Evolutionary conservation across 2,797 vertebrate species (phyloP).

Genomic region (Manis javanica): DNA sequence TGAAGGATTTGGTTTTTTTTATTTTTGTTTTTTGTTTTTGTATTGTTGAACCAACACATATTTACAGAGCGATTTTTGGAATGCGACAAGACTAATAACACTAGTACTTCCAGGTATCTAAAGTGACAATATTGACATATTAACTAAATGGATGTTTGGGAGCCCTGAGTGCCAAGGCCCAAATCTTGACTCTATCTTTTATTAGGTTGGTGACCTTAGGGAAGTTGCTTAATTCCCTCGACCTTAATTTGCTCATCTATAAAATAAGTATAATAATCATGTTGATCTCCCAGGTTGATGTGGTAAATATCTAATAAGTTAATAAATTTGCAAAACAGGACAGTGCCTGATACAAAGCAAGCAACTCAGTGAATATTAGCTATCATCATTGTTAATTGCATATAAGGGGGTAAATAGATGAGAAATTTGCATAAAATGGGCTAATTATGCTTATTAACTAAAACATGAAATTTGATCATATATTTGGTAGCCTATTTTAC

Average conservation of each 20-base stretch:
- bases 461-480: background rate
- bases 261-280: background rate
- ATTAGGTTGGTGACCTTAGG: background rate
- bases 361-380: background rate
- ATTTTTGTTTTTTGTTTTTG: background rate
- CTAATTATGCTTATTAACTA: background rate
- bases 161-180: background rate
- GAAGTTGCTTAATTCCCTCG: background rate
- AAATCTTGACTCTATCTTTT: background rate
- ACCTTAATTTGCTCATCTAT: background rate
- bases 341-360: background rate
- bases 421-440: background rate
- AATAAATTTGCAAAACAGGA: background rate
- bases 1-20: background rate
- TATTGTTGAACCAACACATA: background rate
- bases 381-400: background rate
- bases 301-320: background rate
- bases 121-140: background rate
- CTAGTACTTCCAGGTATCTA: background rate
- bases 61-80: constrained; percentile 21
- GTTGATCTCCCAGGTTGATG: background rate
- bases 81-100: background rate
- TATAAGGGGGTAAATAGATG: background rate
- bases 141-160: background rate
- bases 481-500: background rate